Base-by-base conservation (phyloP, 2,888 invertebrate genomes). In the Acanthopleura granulata region DNA sequence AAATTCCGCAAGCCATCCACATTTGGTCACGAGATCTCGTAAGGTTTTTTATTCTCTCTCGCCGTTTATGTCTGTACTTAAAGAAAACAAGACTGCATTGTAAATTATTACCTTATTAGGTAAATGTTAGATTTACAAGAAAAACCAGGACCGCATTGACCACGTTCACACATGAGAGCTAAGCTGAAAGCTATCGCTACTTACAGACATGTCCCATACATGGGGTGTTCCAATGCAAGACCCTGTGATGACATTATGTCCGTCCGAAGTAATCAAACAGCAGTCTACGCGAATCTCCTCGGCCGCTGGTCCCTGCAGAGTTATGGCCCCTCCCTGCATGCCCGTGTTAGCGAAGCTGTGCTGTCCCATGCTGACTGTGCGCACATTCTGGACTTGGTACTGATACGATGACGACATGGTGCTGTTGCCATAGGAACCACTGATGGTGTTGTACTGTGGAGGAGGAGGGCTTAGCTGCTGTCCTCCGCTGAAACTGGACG, bases 161-260 rank as follows among this genome's bases (percentile, higher is more conserved):
- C n/a, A n/a, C n/a, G n/a, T n/a, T n/a, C n/a, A n/a, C n/a, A n/a
- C n/a, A n/a, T n/a, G n/a, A n/a, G n/a, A n/a, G n/a, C n/a, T n/a
- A n/a, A n/a, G n/a, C n/a, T n/a, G n/a, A n/a, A n/a, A n/a, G n/a
- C n/a, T n/a, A n/a, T n/a, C n/a, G n/a, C n/a, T n/a, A 72, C 75
- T 78, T 77, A 90, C 90, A 84, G 84, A 85, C 88, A 90, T 89
- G 76, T 91, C 88, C 91, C 91, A 91, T 50, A 90, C 87, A 86
- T 91, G 90, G 18, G 91, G 90, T 49, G 91, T 90, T 50, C 90
- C 90, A 14, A 85, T 82, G 73, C 86, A 86, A 29, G 90, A 90
- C 4, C 90, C 90, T 3, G 91, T 91, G 57, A 90, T 85, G 0
- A 90, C 91, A 79, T 86, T 87, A 9, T 84, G 77, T 25, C 90